These are phyloP conservation scores for Cepaea nemoralis DNA, from an alignment of 1,140 invertebrate species.

Conservation along the genomic window DNA sequence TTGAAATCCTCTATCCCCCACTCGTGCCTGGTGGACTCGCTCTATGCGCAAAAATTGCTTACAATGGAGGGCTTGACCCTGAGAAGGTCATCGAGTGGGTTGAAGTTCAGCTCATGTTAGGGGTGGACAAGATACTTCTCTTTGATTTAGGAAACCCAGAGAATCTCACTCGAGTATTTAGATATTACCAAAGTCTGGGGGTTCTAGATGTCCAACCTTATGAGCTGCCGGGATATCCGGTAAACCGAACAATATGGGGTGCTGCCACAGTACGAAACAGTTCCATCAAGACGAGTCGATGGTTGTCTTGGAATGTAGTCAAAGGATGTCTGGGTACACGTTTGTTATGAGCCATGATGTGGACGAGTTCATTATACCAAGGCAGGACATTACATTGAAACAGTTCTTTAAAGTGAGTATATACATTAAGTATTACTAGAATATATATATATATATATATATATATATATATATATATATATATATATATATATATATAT, in stretches of 20 bases:
- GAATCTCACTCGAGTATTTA: slow-evolving; percentile 25
- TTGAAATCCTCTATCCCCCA: slow-evolving; percentile 30
- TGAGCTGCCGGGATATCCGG: slow-evolving; percentile 32
- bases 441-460: too few species aligned
- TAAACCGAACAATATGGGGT: slow-evolving; percentile 16
- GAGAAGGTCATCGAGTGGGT: slow-evolving; percentile 45
- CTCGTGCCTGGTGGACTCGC: slow-evolving; percentile 31
- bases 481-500: background rate
- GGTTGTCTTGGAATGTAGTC: slow-evolving; percentile 41
- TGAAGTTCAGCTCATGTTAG: slow-evolving; percentile 39
- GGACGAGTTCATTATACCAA: slow-evolving; percentile 45
- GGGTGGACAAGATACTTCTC: slow-evolving; percentile 41
- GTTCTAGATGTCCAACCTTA: slow-evolving; percentile 37
- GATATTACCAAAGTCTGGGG: slow-evolving; percentile 32
- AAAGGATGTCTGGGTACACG: slow-evolving; percentile 41
- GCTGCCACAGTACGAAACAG: background rate
- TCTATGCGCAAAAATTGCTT: slow-evolving; percentile 41
- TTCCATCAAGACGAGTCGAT: slow-evolving; percentile 45
- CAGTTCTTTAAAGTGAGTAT: slow-evolving; percentile 43
- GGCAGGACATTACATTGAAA: slow-evolving; percentile 27
- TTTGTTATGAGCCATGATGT: slow-evolving; percentile 41
- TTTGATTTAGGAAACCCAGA: slow-evolving; percentile 32
- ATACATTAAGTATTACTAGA: too few species aligned
- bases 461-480: background rate
- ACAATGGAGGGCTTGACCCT: slow-evolving; percentile 31